Base-by-base conservation (phyloP, 2,113 vertebrate species). In the Todiramphus saurophagus region DNA sequence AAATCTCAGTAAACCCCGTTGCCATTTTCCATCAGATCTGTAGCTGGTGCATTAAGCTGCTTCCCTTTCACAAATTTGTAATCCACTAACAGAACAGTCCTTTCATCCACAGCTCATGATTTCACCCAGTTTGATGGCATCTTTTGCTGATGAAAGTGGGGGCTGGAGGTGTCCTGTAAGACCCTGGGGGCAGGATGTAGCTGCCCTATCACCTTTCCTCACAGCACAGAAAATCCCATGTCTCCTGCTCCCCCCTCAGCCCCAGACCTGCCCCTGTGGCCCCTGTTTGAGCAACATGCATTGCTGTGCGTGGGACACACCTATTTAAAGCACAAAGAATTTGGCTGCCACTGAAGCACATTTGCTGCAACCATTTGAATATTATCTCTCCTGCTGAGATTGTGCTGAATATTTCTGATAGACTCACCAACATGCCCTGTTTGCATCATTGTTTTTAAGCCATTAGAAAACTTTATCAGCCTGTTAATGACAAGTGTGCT, bases 171-270 rank as follows among this genome's bases (percentile, higher is more conserved):
- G 37, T 37, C 35, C 28, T 24, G 37, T 14, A 31, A 28, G 33
- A 33, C 35, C 17, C 21, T 31, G 23, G 20, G 16, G 35, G 9
- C 48, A 50, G 73, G 35, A 43, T 23, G 35, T 6, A 28, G 30
- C 43, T 48, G 4, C 18, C 10, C 17, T 5, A 0, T 13, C 58
- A 8, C 21, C 31, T 35, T 30, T 11, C 24, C 11, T 24, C 7
- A 13, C 17, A 24, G 35, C 1, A 2, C 35, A 43, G 25, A 25
- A 31, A 24, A 24, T 7, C 7, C 35, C 46, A n/a, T 0, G 0
- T 35, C 17, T 16, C 11, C 35, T 59, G 75, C 66, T 43, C 16
- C 30, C 20, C 5, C 41, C 51, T 8, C 10, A 21, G 46, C 50
- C 33, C 43, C 58, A 51, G 1, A 51, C 31, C 50, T 33, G 56